Evolutionary conservation across 2,113 vertebrate genomes (phyloP), one percentile per base, ranked within the genome.

Genomic region (Fulica atra): DNA sequence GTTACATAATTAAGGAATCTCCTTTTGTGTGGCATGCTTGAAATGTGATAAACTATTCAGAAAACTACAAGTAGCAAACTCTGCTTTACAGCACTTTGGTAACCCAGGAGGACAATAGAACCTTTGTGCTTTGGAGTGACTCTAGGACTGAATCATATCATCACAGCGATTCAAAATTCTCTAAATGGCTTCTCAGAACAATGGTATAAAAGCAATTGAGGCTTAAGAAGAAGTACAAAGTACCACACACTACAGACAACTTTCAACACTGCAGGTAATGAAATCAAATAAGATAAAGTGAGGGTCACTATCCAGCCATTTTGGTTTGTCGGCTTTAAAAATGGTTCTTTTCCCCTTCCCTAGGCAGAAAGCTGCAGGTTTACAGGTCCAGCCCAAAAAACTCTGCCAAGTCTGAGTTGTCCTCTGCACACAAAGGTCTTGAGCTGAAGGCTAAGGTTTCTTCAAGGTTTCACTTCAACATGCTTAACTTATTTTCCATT

Each of bases 141-240:
- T 85, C 84, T 84, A 88, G 25, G 60, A 72, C 82, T 87, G 50
- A 92, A 57, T 88, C 88, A 44, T 94, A 88, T 89, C 91, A 91
- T 86, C 71, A 20, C 38, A 77, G 69, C 5, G 28, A 87, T 89
- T 91, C 89, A 83, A 89, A 96, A 95, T 91, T 87, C 78, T 85
- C 73, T 79, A 90, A 50, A 78, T 10, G 26, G 71, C 76, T 96
- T 88, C 80, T 86, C 53, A 93, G 86, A 96, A 97, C 94, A 97
- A 97, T 93, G 51, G 87, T 36, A 91, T 66, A 85, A 82, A 79
- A 81, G 72, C 68, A 61, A 51, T 29, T 33, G 81, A 90, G 90
- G 90, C 79, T 97, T 96, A 97, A 94, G 57, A 53, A 81, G 28
- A 92, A 83, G 89, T 78, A 79, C 89, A 82, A 95, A 95, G 91